phyloP scores from a whole-genome alignment of 2,797 vertebrate genomes.

The Acipenser ruthenus region DNA sequence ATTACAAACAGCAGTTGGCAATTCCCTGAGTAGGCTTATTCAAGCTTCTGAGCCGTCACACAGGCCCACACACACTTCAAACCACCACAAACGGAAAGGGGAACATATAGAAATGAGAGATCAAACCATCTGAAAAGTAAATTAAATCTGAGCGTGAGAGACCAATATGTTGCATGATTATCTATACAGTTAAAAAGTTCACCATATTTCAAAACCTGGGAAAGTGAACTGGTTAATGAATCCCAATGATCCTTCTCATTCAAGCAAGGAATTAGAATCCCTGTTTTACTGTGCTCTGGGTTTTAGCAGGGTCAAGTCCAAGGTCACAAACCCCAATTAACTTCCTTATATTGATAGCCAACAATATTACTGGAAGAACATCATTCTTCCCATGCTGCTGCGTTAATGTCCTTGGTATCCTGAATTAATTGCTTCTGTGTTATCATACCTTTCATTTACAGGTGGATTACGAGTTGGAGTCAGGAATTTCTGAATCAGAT shows the following conservation, averaged over 20 bases:
- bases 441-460: not conserved
- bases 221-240: conserved; percentile 27
- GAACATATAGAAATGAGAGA: conserved; percentile 1
- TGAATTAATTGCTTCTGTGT: not conserved
- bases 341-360: conserved; percentile 19
- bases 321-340: conserved; percentile 26
- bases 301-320: conserved; percentile 18
- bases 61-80: not conserved
- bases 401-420: conserved; percentile 1
- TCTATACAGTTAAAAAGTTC: conserved; percentile 25
- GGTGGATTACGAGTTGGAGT: not conserved
- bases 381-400: not conserved
- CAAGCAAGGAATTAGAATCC: conserved; percentile 26
- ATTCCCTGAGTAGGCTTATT: not conserved
- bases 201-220: conserved; percentile 32
- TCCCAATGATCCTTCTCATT: conserved; percentile 34
- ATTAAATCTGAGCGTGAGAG: conserved; percentile 13
- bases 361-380: conserved; percentile 14
- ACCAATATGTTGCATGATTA: conserved; percentile 17
- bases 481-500: too few species aligned
- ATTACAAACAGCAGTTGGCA: not conserved
- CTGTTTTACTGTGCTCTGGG: conserved; percentile 24
- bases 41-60: not conserved
- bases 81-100: not conserved
- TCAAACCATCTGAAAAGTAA: conserved; percentile 11